phyloP scores from a whole-genome alignment of 2,888 invertebrate genomes.

The Gastrophysa polygoni region DNA sequence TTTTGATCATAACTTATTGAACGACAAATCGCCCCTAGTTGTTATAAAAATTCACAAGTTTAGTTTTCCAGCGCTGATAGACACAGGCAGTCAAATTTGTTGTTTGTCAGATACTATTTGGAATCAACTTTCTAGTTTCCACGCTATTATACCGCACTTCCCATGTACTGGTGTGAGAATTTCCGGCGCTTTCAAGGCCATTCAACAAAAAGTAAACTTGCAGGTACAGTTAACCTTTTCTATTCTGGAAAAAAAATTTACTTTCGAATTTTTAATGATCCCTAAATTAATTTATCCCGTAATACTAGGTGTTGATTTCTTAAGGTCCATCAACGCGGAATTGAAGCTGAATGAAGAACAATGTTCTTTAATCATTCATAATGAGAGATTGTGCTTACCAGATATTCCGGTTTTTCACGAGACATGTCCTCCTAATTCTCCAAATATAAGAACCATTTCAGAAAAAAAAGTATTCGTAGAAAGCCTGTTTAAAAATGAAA shows the following conservation, averaged over 20 bases:
- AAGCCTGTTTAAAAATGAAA: background rate
- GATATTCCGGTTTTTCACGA: background rate
- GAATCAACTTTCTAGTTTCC: background rate
- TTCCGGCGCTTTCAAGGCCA: constrained; percentile 14
- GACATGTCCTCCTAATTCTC: background rate
- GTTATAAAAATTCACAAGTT: background rate
- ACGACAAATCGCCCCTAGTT: background rate
- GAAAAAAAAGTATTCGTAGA: background rate
- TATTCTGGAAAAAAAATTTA: too few relatives aligned
- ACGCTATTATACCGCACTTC: background rate
- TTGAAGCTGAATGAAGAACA: background rate
- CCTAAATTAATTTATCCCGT: background rate
- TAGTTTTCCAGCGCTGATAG: background rate
- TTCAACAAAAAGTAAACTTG: too few relatives aligned
- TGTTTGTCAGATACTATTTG: background rate
- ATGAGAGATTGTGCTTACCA: background rate
- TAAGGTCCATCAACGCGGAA: background rate
- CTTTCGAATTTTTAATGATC: background rate
- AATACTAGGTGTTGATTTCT: background rate
- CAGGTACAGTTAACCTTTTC: too few relatives aligned
- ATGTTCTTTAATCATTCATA: background rate
- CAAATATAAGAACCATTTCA: background rate
- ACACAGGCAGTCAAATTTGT: constrained; percentile 1
- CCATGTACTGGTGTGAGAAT: constrained; percentile 8
- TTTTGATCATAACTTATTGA: background rate